Percentiles rank a stretch among this genome's conserved stretches.
Evolutionary conservation across 2,797 vertebrate species (phyloP).

Genomic region (Gymnodraco acuticeps): DNA sequence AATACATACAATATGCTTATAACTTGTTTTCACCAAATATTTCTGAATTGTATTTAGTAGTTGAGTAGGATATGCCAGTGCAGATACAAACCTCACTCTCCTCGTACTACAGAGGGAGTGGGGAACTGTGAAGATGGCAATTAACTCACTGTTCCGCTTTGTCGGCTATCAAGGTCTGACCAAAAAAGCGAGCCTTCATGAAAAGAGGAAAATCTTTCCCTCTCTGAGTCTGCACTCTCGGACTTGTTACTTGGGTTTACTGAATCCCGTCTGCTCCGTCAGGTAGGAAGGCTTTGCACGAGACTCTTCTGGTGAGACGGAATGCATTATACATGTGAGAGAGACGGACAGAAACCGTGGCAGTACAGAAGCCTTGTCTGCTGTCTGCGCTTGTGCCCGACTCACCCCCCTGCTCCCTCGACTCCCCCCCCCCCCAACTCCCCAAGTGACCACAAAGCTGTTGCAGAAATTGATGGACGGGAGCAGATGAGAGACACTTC

Average conservation of each 20-base stretch:
- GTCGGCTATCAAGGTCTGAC: constrained; percentile 24
- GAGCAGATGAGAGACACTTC: constrained; percentile 39
- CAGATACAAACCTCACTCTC: constrained; percentile 16
- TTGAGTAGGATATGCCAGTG: constrained; percentile 1
- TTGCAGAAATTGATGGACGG: constrained; percentile 42
- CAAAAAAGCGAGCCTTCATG: not conserved
- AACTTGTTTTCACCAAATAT: not conserved
- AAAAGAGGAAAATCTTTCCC: constrained; percentile 14
- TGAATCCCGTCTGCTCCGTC: constrained; percentile 26
- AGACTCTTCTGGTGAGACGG: constrained; percentile 7
- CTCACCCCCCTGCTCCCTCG: not conserved
- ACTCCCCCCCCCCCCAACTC: not conserved
- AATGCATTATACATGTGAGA: constrained; percentile 27
- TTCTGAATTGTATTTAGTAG: not conserved
- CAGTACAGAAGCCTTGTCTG: constrained; percentile 11
- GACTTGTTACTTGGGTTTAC: constrained; percentile 22
- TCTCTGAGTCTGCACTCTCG: not conserved
- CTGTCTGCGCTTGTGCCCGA: constrained; percentile 8
- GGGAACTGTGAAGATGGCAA: constrained; percentile 10
- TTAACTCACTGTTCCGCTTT: constrained; percentile 29
- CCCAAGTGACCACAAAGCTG: constrained; percentile 47
- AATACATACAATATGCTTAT: not conserved
- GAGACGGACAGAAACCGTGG: not conserved
- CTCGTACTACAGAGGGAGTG: not conserved
- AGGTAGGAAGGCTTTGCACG: constrained; percentile 22